These are phyloP conservation scores for Solen grandis DNA, from an alignment of 1,140 invertebrate species.

Conservation along the genomic window DNA sequence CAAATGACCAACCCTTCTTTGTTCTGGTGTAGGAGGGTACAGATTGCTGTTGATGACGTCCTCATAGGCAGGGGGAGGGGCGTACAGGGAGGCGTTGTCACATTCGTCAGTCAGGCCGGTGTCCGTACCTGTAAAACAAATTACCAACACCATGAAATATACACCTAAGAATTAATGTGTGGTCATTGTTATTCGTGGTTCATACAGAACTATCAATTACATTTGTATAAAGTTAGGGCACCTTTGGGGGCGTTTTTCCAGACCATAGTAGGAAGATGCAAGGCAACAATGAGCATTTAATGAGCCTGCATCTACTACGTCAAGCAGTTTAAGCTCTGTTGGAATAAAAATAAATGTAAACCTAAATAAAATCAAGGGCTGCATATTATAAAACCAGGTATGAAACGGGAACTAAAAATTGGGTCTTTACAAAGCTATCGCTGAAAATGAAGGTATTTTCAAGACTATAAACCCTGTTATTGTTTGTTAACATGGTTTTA, in stretches of 20 bases:
- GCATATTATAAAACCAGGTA: no score
- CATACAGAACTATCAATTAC: neutral
- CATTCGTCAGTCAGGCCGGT: slow-evolving; percentile 26
- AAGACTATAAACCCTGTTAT: no score
- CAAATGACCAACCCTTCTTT: slow-evolving; percentile 64
- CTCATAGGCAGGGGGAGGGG: slow-evolving; percentile 72
- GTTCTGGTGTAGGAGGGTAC: slow-evolving; percentile 68
- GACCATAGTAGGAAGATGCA: no score
- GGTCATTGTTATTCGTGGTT: neutral
- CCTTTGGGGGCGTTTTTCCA: neutral
- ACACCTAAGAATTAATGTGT: neutral
- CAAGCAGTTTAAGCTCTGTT: no score
- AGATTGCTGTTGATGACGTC: slow-evolving; percentile 67
- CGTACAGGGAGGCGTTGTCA: slow-evolving; percentile 65
- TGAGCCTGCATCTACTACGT: no score
- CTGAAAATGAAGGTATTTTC: no score
- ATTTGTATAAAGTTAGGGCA: neutral
- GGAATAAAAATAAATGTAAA: no score
- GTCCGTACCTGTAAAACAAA: slow-evolving; percentile 11
- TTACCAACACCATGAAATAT: neutral
- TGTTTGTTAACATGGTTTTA: no score
- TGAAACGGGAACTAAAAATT: no score
- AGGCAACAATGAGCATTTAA: no score
- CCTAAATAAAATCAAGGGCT: no score
- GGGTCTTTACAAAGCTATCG: no score